Conservation (phyloP, 2,797 vertebrate genomes). For the Orientallactaga sibirica region DNA sequence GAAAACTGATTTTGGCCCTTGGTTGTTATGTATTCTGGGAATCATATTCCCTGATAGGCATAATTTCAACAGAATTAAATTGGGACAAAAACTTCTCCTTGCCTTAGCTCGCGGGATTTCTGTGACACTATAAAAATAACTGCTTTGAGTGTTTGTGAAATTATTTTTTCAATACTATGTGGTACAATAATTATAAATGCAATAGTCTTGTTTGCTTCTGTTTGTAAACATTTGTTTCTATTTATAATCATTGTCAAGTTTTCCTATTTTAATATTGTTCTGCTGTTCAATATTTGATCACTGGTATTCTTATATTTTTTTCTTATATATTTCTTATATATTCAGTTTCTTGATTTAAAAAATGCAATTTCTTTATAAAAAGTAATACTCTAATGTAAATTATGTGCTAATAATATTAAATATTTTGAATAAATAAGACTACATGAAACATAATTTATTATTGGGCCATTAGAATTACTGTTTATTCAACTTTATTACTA, state of each 20-base stretch:
- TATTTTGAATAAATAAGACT: conserved; percentile 37
- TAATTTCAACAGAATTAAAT: conserved; percentile 29
- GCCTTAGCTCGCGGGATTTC: neutral
- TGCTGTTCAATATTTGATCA: neutral
- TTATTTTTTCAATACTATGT: conserved; percentile 21
- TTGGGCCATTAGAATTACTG: neutral
- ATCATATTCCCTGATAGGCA: neutral
- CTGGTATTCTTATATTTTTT: neutral
- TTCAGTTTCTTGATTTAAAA: conserved; percentile 37
- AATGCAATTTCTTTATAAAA: conserved; percentile 15
- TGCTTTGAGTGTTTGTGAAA: neutral
- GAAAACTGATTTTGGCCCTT: neutral
- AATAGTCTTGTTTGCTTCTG: neutral
- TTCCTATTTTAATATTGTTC: conserved; percentile 53
- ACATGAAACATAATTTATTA: neutral
- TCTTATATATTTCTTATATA: neutral
- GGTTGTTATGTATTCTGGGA: neutral
- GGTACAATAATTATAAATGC: neutral
- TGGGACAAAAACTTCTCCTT: neutral
- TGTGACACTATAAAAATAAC: conserved; percentile 14
- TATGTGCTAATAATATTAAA: conserved; percentile 34
- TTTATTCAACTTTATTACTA: conserved; percentile 40
- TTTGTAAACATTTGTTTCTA: conserved; percentile 3
- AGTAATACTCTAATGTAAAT: conserved; percentile 36
- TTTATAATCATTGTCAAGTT: neutral